These are phyloP conservation scores for Pseudopleuronectes americanus DNA, from an alignment of 2,797 vertebrate species.

Conservation along the genomic window DNA sequence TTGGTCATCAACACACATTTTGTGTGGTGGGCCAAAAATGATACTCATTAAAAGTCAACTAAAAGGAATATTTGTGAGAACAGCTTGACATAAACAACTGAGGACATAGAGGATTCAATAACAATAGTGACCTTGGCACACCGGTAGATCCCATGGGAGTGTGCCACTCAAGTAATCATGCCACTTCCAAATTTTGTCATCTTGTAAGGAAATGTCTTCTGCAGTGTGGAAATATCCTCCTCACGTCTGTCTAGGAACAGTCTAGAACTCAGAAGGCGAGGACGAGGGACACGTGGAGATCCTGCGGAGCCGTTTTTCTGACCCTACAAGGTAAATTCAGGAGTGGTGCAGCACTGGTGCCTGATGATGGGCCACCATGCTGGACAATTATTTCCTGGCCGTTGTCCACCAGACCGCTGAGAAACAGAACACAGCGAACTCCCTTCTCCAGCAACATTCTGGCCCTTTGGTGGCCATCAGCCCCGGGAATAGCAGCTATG, in stretches of 20 bases:
- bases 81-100: conserved; percentile 1
- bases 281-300: conserved; percentile 9
- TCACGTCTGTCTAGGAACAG: conserved; percentile 49
- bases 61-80: background rate
- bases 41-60: background rate
- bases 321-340: conserved; percentile 66
- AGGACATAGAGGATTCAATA: conserved; percentile 19
- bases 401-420: conserved; percentile 43
- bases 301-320: conserved; percentile 13
- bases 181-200: conserved; percentile 42
- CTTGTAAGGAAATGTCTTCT: conserved; percentile 55
- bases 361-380: conserved; percentile 44
- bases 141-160: conserved; percentile 9
- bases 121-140: conserved; percentile 15
- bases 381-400: conserved; percentile 62
- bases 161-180: conserved; percentile 38
- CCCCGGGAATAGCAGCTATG: conserved; percentile 83
- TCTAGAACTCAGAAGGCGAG: conserved; percentile 20
- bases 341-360: conserved; percentile 30
- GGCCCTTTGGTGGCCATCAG: conserved; percentile 65
- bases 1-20: background rate
- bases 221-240: conserved; percentile 42
- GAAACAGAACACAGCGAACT: conserved; percentile 50
- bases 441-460: conserved; percentile 65
- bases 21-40: background rate